phyloP scores from a whole-genome alignment of 2,797 vertebrate species.

The Acanthiza pusilla region DNA sequence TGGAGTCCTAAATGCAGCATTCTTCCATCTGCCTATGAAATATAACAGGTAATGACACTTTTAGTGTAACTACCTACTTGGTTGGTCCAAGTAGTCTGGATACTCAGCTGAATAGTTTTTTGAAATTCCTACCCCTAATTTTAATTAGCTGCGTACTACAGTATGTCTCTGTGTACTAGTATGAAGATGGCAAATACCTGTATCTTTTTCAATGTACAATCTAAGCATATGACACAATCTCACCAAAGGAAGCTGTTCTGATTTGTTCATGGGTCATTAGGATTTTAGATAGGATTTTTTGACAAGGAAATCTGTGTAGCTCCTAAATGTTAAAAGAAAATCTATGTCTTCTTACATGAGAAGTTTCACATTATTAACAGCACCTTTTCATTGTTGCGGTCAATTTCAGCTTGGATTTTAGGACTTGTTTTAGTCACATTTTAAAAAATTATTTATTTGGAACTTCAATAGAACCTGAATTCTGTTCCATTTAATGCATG shows the following conservation, averaged over 20 bases:
- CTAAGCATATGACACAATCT: not conserved
- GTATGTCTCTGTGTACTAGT: not conserved
- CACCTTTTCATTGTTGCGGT: not conserved
- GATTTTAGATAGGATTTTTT: not conserved
- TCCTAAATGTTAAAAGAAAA: not conserved
- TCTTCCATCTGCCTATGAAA: not conserved
- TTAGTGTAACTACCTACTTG: not conserved
- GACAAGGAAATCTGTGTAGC: not conserved
- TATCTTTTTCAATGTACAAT: not conserved
- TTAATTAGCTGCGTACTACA: not conserved
- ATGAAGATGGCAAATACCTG: not conserved
- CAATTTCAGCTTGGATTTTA: not conserved
- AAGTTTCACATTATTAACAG: not conserved
- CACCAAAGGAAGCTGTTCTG: not conserved
- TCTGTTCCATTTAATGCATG: not conserved
- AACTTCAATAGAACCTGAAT: not conserved
- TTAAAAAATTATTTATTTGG: not conserved
- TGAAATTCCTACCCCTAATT: not conserved
- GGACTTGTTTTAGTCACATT: not conserved
- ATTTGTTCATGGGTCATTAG: not conserved
- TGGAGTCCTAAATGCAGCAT: not conserved
- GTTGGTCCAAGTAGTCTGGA: not conserved
- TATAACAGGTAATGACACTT: not conserved
- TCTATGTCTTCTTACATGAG: not conserved
- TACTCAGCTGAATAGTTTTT: not conserved